phyloP scores from a whole-genome alignment of 2,113 vertebrate species.

The Malurus elegans region DNA sequence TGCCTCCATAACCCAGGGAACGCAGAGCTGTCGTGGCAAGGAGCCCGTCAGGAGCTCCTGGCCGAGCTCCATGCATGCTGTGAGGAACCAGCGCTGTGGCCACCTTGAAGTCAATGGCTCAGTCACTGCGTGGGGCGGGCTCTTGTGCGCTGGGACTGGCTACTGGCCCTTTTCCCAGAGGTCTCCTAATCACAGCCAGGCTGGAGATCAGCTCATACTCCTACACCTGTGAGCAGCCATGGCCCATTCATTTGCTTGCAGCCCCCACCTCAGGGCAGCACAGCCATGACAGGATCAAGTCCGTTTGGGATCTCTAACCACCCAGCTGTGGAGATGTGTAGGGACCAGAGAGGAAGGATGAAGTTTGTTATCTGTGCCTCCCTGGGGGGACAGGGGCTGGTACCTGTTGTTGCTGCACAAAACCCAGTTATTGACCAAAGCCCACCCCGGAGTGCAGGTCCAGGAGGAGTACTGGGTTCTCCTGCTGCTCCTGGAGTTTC shows the following conservation, averaged over 20 bases:
- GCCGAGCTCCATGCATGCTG: not conserved
- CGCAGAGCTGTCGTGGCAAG: not conserved
- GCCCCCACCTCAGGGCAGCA: not conserved
- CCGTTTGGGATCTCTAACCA: not conserved
- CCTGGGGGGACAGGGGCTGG: not conserved
- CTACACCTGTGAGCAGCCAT: not conserved
- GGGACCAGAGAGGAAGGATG: not conserved
- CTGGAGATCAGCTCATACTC: not conserved
- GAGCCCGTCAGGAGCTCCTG: not conserved
- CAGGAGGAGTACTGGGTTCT: not conserved
- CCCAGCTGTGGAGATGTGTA: not conserved
- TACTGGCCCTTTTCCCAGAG: not conserved
- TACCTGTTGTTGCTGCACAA: not conserved
- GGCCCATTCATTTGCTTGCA: not conserved
- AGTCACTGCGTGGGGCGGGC: not conserved
- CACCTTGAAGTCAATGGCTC: not conserved
- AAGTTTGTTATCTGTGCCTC: not conserved
- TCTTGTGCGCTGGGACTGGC: not conserved
- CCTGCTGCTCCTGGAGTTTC: not conserved
- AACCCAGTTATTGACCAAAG: not conserved
- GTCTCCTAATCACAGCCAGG: not conserved
- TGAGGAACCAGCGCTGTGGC: not conserved
- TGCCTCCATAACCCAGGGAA: not conserved
- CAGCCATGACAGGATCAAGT: rapidly evolving
- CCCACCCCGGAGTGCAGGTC: not conserved